Evolutionary conservation across 2,797 vertebrate species (phyloP), one percentile per base, ranked within the genome.

Genomic region (Trichosurus vulpecula): DNA sequence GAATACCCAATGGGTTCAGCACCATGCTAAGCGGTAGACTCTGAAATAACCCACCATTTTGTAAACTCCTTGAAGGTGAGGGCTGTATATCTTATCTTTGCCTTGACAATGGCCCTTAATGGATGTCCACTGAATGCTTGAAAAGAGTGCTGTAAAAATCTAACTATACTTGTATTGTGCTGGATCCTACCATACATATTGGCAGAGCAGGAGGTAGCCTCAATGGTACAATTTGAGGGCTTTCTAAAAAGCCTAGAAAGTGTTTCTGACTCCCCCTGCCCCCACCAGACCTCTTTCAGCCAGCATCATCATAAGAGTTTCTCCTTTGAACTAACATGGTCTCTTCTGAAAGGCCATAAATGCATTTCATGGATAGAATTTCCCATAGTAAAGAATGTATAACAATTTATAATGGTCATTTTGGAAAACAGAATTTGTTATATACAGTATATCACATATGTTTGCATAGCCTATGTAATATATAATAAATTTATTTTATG

Each of bases 1-100:
- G 52, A 91, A 94, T 14, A 95, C 52, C 91, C 95, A 47, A 47
- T 87, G 74, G 74, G 25, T 16, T 92, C 30, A 95, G 54, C 53
- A 90, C 47, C 94, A 57, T n/a, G 14, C 31, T 58, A 14, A 90
- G 58, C 16, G 93, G 66, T 61, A 61, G 8, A 81, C n/a, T 10
- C 0, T 81, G 74, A 0, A 81, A 47, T 47, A 47, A 47, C 22
- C 74, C 22, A 47, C 2, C 41, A 25, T 3, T 87, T 10, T 27
- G 41, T 47, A 87, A 87, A 47, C 22, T 87, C 74, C 41, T 87
- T 87, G 74, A 81, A 41, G 22, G 22, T 47, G 87, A 87, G 13
- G 19, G 22, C 41, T 47, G 6, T 81, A 0, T 25, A 47, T 9
- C 3, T 47, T 81, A 81, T 81, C 2, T 81, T 87, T 47, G 22